Percentiles rank a stretch among this genome's conserved stretches.
Conservation (phyloP, 2,888 invertebrate species). For the Bembecia ichneumoniformis region DNA sequence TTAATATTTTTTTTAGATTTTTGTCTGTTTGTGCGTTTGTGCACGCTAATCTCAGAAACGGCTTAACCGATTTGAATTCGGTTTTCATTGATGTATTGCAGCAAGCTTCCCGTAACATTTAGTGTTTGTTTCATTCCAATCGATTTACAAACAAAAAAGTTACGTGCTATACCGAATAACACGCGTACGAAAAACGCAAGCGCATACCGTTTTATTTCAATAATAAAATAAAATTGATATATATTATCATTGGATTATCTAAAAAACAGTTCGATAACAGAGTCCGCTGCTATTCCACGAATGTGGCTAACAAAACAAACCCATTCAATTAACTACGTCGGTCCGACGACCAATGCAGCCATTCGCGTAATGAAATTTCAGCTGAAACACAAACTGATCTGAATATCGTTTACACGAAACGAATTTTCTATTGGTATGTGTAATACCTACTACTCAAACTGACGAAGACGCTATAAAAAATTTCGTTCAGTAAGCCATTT, state of each 20-base stretch:
- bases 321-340: slow-evolving; percentile 44
- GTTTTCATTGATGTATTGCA: no score
- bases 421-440: background rate
- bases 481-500: background rate
- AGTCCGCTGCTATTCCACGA: slow-evolving; percentile 23
- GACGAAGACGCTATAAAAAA: background rate
- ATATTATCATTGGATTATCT: no score
- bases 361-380: slow-evolving; percentile 44
- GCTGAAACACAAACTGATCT: slow-evolving; percentile 10
- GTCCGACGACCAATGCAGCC: slow-evolving; percentile 32
- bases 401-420: background rate
- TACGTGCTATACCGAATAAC: no score
- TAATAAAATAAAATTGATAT: background rate
- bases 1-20: no score
- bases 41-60: no score
- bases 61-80: no score
- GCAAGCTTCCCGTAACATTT: no score
- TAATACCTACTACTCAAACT: background rate
- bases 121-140: no score
- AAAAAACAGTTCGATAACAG: background rate
- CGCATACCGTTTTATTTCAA: background rate
- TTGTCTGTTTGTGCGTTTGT: no score
- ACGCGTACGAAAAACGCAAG: no score
- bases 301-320: slow-evolving; percentile 40
- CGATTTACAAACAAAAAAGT: no score